Evolutionary conservation across 2,888 invertebrate genomes (phyloP).

Genomic region (Mimas tiliae): DNA sequence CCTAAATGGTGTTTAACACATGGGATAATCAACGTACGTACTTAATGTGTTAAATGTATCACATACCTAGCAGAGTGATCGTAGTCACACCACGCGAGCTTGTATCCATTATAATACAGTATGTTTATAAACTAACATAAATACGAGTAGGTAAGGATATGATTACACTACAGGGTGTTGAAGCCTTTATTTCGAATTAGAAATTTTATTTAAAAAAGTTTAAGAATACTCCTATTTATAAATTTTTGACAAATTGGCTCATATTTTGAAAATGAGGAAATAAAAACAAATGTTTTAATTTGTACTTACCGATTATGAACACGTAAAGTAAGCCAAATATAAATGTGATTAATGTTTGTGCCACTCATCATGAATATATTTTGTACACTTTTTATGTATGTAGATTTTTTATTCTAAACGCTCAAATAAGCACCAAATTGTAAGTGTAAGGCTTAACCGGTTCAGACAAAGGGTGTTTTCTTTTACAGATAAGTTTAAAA

Average conservation of each 20-base stretch:
- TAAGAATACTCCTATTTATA: slow-evolving; percentile 27
- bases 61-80: neutral
- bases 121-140: no score
- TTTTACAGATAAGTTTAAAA: neutral
- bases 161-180: slow-evolving; percentile 27
- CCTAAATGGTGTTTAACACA: neutral
- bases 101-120: neutral
- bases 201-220: slow-evolving; percentile 25
- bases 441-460: slow-evolving; percentile 3
- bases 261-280: neutral
- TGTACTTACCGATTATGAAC: neutral
- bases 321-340: slow-evolving; percentile 28
- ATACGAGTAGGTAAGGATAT: slow-evolving; percentile 1
- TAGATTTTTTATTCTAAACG: slow-evolving; percentile 24
- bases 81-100: neutral
- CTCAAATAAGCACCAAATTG: slow-evolving; percentile 23
- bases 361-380: slow-evolving; percentile 31
- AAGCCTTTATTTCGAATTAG: slow-evolving; percentile 23
- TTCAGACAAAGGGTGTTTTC: neutral
- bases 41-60: neutral
- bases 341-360: slow-evolving; percentile 34
- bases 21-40: neutral
- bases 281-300: neutral
- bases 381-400: slow-evolving; percentile 21
- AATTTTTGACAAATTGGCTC: slow-evolving; percentile 9